Evolutionary conservation across 2,888 invertebrate species (phyloP).

Genomic region (Lepetodrilus schrolli): DNA sequence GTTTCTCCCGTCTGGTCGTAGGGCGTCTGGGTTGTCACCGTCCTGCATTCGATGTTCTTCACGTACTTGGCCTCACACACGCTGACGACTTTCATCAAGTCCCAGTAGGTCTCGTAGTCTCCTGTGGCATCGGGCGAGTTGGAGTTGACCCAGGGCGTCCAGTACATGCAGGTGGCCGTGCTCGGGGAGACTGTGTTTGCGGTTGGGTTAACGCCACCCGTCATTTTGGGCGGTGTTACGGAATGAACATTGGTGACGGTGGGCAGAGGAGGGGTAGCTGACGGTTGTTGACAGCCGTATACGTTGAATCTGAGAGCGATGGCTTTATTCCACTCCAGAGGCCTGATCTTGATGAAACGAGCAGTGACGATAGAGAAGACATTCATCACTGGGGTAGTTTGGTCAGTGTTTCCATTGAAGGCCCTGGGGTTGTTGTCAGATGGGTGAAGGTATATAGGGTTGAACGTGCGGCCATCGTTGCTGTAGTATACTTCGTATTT

Average conservation of each 20-base stretch:
- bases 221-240: constrained; percentile 6
- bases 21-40: constrained; percentile 48
- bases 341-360: constrained; percentile 52
- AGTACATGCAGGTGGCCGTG: constrained; percentile 55
- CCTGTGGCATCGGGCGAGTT: constrained; percentile 48
- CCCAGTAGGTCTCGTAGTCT: constrained; percentile 54
- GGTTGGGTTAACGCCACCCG: constrained; percentile 42
- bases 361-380: constrained; percentile 51
- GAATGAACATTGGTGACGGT: constrained; percentile 39
- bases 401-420: constrained; percentile 54
- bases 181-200: constrained; percentile 24
- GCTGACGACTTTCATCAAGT: constrained; percentile 48
- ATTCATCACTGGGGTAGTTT: constrained; percentile 47
- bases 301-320: constrained; percentile 61
- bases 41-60: constrained; percentile 54
- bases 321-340: constrained; percentile 55
- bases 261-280: constrained; percentile 43
- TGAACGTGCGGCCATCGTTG: constrained; percentile 50
- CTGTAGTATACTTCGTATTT: constrained; percentile 51
- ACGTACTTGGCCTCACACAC: constrained; percentile 45
- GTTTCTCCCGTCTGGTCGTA: constrained; percentile 54
- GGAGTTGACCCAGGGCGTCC: constrained; percentile 66
- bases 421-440: constrained; percentile 45
- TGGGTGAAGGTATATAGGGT: constrained; percentile 37
- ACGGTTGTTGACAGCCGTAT: constrained; percentile 59